Evolutionary conservation across 1,140 invertebrate genomes (phyloP).

Genomic region (Pseudomyrmex sp.): DNA sequence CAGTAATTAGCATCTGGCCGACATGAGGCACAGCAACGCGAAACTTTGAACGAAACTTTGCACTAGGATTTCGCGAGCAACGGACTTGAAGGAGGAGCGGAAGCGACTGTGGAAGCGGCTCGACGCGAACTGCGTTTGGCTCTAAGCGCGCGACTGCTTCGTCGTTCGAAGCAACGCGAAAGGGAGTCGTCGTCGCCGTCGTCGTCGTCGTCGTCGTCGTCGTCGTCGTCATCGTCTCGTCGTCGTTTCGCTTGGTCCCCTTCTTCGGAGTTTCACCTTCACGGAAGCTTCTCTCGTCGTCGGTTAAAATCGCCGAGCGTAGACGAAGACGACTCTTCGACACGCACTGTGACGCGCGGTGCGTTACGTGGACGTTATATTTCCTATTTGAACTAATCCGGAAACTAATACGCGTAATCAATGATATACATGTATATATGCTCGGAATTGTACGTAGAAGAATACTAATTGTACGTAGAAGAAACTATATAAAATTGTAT

Average conservation of each 20-base stretch:
- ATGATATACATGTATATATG: not conserved
- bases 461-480: not conserved
- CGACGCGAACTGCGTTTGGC: conserved; percentile 34
- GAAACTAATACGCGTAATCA: conserved; percentile 26
- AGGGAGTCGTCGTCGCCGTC: conserved; percentile 31
- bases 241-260: conserved; percentile 59
- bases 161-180: conserved; percentile 52
- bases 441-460: not conserved
- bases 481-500: not conserved
- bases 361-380: conserved; percentile 23
- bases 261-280: conserved; percentile 70
- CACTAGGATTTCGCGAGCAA: not conserved
- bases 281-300: conserved; percentile 60
- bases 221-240: conserved; percentile 16
- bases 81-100: not conserved
- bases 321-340: conserved; percentile 53
- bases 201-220: not conserved
- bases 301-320: conserved; percentile 46
- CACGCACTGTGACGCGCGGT: conserved; percentile 41
- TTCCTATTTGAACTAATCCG: conserved; percentile 16
- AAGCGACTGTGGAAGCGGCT: conserved; percentile 12
- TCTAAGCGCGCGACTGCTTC: conserved; percentile 63
- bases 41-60: too few relatives aligned
- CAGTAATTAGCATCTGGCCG: conserved; percentile 9
- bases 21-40: not conserved